phyloP scores from a whole-genome alignment of 2,797 vertebrate genomes.

The Rhabdophis nuchalis region DNA sequence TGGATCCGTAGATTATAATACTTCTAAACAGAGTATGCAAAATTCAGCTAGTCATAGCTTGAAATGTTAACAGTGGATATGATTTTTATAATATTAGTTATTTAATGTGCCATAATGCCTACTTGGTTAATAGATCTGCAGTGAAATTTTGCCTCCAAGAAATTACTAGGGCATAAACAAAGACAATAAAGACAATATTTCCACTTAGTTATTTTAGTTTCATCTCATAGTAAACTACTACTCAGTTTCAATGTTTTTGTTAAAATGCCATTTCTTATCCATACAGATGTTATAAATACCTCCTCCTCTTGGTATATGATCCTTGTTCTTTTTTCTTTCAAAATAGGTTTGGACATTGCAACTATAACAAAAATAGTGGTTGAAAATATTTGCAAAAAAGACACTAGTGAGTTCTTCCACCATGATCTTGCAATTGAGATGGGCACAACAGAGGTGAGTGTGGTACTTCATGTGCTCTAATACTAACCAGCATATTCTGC shows the following conservation, averaged over 20 bases:
- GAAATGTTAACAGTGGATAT: not conserved
- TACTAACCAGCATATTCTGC: not conserved
- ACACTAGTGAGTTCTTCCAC: constrained; percentile 83
- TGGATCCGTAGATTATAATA: not conserved
- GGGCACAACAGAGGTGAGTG: constrained; percentile 82
- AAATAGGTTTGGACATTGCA: constrained; percentile 86
- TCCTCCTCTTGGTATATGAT: constrained; percentile 1
- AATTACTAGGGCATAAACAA: not conserved
- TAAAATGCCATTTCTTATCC: not conserved
- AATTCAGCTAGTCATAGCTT: not conserved
- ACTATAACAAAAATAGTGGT: constrained; percentile 92
- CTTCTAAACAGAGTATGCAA: not conserved
- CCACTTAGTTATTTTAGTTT: not conserved
- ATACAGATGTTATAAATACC: not conserved
- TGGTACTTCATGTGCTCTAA: accelerated
- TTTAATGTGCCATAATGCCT: not conserved
- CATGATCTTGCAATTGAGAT: constrained; percentile 81
- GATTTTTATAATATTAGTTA: not conserved
- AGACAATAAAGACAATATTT: not conserved
- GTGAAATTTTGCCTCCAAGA: not conserved
- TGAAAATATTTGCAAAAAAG: constrained; percentile 87
- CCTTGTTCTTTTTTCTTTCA: not conserved
- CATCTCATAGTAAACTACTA: not conserved
- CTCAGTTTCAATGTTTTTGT: not conserved
- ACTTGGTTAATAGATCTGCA: not conserved